phyloP scores from a whole-genome alignment of 2,888 invertebrate genomes.

The Pomacea canaliculata region DNA sequence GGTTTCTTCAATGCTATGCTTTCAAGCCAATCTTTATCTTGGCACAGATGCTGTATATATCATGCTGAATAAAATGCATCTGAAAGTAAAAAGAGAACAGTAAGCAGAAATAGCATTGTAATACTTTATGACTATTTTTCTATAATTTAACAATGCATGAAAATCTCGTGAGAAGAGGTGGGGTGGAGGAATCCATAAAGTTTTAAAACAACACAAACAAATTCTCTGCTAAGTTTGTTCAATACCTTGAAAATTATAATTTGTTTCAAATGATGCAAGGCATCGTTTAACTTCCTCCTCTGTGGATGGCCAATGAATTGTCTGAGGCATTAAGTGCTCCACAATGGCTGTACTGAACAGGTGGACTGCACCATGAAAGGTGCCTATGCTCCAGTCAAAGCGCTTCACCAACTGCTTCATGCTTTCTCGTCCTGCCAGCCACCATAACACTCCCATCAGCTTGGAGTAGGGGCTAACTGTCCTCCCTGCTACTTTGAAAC shows the following conservation, averaged over 20 bases:
- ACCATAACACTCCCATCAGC: constrained; percentile 23
- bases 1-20: too few species aligned
- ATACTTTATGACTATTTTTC: too few species aligned
- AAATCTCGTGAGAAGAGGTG: too few species aligned
- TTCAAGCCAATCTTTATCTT: too few species aligned
- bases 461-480: constrained; percentile 27
- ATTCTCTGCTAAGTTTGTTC: background rate
- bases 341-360: constrained; percentile 26
- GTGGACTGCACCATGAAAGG: constrained; percentile 20
- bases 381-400: constrained; percentile 25
- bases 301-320: constrained; percentile 21
- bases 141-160: too few species aligned
- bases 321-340: constrained; percentile 24
- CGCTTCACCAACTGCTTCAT: constrained; percentile 24
- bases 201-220: too few species aligned
- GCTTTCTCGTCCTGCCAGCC: constrained; percentile 21
- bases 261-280: constrained; percentile 10
- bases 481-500: constrained; percentile 22
- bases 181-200: too few species aligned
- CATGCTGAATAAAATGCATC: too few species aligned
- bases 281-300: constrained; percentile 21
- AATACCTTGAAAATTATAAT: constrained; percentile 23
- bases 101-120: too few species aligned
- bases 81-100: too few species aligned
- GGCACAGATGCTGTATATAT: too few species aligned